Conservation (phyloP, 1,140 invertebrate species). For the Drosophila subobscura region DNA sequence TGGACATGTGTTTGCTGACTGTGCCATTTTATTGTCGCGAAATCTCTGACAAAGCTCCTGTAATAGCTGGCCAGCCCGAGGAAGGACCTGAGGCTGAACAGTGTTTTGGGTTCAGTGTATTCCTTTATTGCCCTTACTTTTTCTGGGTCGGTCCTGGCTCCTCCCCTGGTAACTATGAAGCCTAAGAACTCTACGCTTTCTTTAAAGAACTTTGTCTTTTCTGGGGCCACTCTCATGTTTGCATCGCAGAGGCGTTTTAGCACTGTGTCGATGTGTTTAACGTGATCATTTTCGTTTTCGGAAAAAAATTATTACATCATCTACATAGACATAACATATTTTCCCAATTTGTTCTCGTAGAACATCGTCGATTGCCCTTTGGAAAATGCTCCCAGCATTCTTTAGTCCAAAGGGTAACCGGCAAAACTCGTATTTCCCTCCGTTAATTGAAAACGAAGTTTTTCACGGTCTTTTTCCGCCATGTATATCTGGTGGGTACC, state of each 20-base stretch:
- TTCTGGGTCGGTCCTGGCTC: conserved; percentile 8
- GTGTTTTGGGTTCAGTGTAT: not conserved
- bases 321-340: conserved; percentile 14
- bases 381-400: no score
- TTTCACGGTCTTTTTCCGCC: no score
- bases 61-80: conserved; percentile 20
- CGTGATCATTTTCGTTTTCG: conserved; percentile 6
- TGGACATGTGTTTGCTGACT: conserved; percentile 12
- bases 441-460: not conserved
- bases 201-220: conserved; percentile 17
- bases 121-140: conserved; percentile 20
- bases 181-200: conserved; percentile 17
- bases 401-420: no score
- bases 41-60: conserved; percentile 12
- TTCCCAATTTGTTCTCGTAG: conserved; percentile 16
- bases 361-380: no score
- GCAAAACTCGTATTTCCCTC: no score
- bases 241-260: conserved; percentile 15
- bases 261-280: conserved; percentile 11
- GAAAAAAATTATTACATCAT: conserved; percentile 28
- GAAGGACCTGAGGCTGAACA: conserved; percentile 19
- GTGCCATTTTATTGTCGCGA: conserved; percentile 11
- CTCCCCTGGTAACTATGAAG: conserved; percentile 13
- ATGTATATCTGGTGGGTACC: no score
- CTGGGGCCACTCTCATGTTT: conserved; percentile 16